A percentile compares a stretch with the other conserved stretches of the same genome.
These are phyloP conservation scores for Stichodactyla helianthus DNA, from an alignment of 64 coral and sea anemone species.

Conservation along the genomic window DNA sequence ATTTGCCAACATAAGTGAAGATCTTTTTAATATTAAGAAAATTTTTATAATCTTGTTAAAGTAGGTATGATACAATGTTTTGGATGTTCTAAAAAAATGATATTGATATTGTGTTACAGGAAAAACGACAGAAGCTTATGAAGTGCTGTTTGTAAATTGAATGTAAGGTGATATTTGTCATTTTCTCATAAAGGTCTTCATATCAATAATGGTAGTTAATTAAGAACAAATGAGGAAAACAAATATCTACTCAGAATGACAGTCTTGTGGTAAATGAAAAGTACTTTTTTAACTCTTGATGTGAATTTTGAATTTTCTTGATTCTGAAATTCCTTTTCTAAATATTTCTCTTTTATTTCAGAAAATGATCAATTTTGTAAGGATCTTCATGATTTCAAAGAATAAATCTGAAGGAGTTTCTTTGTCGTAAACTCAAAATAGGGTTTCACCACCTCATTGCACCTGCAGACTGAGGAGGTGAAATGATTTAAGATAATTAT, in stretches of 20 bases:
- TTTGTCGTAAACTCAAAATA: neutral
- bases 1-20: neutral
- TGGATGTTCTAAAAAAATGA: neutral
- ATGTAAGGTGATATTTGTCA: neutral
- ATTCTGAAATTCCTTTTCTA: neutral
- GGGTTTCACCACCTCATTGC: neutral
- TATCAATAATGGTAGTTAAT: neutral
- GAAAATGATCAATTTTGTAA: neutral
- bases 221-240: neutral
- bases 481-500: slow-evolving; percentile 4
- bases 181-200: neutral
- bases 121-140: neutral
- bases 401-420: neutral
- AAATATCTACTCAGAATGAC: neutral
- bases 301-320: neutral
- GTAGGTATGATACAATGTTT: slow-evolving; percentile 4
- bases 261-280: neutral
- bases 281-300: neutral
- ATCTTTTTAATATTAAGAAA: neutral
- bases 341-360: neutral
- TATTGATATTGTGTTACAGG: neutral
- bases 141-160: slow-evolving; percentile 1
- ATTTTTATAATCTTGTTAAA: neutral
- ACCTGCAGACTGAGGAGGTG: neutral
- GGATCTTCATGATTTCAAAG: neutral